These are phyloP conservation scores for Diachasma alloeum DNA, from an alignment of 1,140 invertebrate species.

Conservation along the genomic window DNA sequence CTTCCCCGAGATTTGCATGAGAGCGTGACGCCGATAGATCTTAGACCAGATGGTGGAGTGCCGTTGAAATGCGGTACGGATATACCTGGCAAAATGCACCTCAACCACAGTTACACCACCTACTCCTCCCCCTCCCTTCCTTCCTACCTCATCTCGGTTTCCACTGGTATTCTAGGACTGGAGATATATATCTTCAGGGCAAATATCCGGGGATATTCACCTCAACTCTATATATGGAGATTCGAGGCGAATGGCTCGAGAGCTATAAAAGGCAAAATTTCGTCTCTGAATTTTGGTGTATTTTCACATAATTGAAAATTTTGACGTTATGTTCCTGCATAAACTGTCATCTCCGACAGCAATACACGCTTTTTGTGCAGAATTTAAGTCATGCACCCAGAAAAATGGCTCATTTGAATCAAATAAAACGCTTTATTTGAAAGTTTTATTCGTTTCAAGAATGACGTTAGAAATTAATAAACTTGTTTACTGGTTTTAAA, in stretches of 20 bases:
- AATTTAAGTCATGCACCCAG: too few species aligned
- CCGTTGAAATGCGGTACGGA: background rate
- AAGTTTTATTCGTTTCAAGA: too few species aligned
- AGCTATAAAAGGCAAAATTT: background rate
- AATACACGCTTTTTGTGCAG: too few species aligned
- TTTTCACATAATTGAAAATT: slow-evolving; percentile 1
- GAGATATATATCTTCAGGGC: slow-evolving; percentile 10
- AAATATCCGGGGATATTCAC: slow-evolving; percentile 30
- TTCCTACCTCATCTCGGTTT: background rate
- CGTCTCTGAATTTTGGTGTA: background rate
- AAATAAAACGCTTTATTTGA: too few species aligned
- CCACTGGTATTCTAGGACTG: background rate
- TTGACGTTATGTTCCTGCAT: background rate
- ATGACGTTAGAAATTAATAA: too few species aligned
- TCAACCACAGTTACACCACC: background rate
- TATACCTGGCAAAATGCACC: background rate
- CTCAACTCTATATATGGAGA: slow-evolving; percentile 18
- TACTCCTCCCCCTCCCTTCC: background rate
- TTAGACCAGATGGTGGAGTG: slow-evolving; percentile 17
- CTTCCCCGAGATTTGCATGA: background rate
- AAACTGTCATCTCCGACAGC: background rate
- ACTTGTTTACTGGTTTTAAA: too few species aligned
- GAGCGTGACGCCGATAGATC: slow-evolving; percentile 3
- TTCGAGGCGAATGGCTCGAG: background rate
- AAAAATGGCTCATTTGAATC: too few species aligned